These are phyloP conservation scores for Ephydatia muelleri DNA, from an alignment of 37 sponge, comb jelly and placozoan genomes.

Conservation along the genomic window DNA sequence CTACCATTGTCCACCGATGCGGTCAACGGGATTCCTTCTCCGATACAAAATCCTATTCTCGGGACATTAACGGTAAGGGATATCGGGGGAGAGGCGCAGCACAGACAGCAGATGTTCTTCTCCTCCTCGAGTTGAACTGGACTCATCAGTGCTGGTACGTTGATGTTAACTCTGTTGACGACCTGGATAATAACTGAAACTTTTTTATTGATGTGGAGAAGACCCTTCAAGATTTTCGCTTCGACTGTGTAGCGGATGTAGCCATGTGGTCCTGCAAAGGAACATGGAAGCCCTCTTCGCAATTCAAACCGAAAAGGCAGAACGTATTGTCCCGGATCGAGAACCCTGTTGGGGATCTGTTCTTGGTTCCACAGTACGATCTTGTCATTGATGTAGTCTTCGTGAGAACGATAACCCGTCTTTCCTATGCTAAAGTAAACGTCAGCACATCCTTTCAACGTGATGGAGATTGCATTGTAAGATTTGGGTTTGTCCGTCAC, in stretches of 20 bases:
- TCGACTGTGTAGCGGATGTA: constrained; percentile 51
- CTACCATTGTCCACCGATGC: constrained; percentile 49
- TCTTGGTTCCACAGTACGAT: constrained; percentile 32
- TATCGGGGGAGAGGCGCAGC: constrained; percentile 74
- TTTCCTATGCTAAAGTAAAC: too few species aligned
- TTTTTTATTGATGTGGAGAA: constrained; percentile 48
- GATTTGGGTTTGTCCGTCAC: constrained; percentile 26
- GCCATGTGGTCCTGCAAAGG: constrained; percentile 35
- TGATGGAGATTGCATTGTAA: constrained; percentile 29
- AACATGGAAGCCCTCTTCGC: constrained; percentile 30
- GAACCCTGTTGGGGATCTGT: neutral
- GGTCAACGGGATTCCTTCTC: constrained; percentile 40
- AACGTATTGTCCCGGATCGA: constrained; percentile 35
- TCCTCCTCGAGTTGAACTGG: constrained; percentile 24
- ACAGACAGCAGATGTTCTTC: constrained; percentile 69
- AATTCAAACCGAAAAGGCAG: constrained; percentile 39
- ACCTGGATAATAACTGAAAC: constrained; percentile 36
- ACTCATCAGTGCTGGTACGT: constrained; percentile 15
- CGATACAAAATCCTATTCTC: constrained; percentile 62
- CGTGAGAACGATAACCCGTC: constrained; percentile 3
- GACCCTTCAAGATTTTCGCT: constrained; percentile 38
- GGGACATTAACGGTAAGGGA: constrained; percentile 27
- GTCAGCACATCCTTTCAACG: constrained; percentile 38
- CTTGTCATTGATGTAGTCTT: constrained; percentile 11
- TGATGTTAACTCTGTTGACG: constrained; percentile 47